A percentile compares a stretch with the other conserved stretches of the same genome.
These are phyloP conservation scores for Oasisia sp. DNA, from an alignment of 2,888 invertebrate genomes.

Conservation along the genomic window DNA sequence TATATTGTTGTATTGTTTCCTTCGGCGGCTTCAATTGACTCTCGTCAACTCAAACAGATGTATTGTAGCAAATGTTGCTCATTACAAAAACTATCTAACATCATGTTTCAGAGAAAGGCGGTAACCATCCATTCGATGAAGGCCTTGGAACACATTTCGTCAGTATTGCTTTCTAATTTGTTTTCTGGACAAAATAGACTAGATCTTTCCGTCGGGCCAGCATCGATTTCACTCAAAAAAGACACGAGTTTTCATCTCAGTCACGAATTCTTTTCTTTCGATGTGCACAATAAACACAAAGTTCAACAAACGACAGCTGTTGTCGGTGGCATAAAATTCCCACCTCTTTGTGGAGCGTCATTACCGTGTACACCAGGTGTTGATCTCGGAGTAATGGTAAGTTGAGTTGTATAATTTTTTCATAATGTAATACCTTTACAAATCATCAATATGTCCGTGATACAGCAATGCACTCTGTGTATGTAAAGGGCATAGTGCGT, in stretches of 20 bases:
- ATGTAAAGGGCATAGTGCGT: neutral
- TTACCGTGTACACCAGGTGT: neutral
- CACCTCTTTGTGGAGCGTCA: neutral
- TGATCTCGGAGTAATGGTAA: neutral
- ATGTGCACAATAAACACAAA: neutral
- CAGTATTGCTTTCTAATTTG: neutral
- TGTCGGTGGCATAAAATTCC: neutral
- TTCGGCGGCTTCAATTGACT: no score
- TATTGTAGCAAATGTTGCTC: neutral
- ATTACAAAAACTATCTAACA: neutral
- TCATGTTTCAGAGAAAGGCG: neutral
- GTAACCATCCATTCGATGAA: neutral
- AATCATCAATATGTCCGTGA: neutral
- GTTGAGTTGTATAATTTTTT: neutral
- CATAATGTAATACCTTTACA: neutral
- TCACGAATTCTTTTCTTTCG: neutral
- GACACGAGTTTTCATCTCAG: neutral
- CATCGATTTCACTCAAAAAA: neutral
- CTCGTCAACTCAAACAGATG: no score
- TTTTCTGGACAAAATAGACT: neutral
- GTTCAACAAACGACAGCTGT: neutral
- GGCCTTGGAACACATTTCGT: neutral
- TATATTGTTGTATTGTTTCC: no score
- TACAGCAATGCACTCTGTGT: neutral
- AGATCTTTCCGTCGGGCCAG: neutral